These are phyloP conservation scores for Leptobrachium leishanense DNA, from an alignment of 2,113 vertebrate genomes.

Conservation along the genomic window DNA sequence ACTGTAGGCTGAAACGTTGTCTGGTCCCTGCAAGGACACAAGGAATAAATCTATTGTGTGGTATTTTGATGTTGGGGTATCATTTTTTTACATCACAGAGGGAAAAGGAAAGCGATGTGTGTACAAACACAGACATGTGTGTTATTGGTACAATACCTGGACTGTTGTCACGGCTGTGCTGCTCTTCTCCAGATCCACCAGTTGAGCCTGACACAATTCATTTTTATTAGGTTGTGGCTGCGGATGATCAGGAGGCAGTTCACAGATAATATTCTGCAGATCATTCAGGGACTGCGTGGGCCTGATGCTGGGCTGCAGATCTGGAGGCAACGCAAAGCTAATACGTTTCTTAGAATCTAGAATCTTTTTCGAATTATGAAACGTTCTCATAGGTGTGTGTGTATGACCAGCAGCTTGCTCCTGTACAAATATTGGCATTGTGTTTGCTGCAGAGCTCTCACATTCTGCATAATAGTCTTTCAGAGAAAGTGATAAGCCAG, in stretches of 20 bases:
- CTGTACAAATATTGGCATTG: not conserved
- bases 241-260: not conserved
- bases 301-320: not conserved
- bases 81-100: too few relatives aligned
- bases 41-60: too few relatives aligned
- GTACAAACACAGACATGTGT: not conserved
- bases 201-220: not conserved
- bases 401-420: not conserved
- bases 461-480: not conserved
- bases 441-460: not conserved
- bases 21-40: too few relatives aligned
- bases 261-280: not conserved
- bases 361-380: slow-evolving; percentile 36
- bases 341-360: slow-evolving; percentile 23
- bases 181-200: not conserved
- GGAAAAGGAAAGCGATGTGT: too few relatives aligned
- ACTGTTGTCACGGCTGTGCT: not conserved
- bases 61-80: too few relatives aligned
- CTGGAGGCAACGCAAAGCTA: not conserved
- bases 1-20: too few relatives aligned
- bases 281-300: slow-evolving; percentile 17
- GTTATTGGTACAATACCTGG: slow-evolving; percentile 14
- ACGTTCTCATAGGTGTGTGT: slow-evolving; percentile 11
- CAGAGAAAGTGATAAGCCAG: not conserved
- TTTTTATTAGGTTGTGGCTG: not conserved